phyloP scores from a whole-genome alignment of 1,140 invertebrate species.

The Tyrophagus putrescentiae region DNA sequence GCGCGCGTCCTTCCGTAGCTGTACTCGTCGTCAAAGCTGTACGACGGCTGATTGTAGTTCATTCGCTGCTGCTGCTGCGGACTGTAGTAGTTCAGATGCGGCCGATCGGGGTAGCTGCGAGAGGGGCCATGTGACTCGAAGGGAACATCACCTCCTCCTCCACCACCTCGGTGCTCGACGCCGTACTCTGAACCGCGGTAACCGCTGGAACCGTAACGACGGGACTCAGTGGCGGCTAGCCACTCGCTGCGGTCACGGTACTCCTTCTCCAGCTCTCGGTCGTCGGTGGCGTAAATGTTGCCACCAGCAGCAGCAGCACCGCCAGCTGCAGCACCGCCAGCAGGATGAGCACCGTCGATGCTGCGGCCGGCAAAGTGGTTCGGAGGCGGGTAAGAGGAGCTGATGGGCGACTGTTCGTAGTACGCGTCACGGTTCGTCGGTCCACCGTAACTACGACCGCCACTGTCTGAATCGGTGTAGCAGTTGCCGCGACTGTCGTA shows the following conservation, averaged over 20 bases:
- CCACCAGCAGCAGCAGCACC: background rate
- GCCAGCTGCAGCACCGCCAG: background rate
- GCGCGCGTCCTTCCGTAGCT: background rate
- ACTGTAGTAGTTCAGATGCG: background rate
- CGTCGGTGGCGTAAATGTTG: background rate
- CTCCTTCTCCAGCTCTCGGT: background rate
- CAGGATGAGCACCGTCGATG: background rate
- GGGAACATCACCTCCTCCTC: background rate
- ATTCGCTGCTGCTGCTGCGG: no score
- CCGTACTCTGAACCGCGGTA: background rate
- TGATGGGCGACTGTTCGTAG: background rate
- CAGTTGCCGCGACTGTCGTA: background rate
- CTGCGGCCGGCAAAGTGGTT: background rate
- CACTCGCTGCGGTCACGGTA: slow-evolving; percentile 1
- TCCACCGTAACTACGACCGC: no score
- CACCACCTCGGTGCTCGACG: background rate
- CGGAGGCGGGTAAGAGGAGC: slow-evolving; percentile 2
- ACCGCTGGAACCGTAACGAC: background rate
- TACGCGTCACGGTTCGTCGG: background rate
- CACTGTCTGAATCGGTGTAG: background rate
- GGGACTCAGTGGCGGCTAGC: background rate
- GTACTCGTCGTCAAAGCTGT: slow-evolving; percentile 15
- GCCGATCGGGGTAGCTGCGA: background rate
- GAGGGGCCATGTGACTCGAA: slow-evolving; percentile 1
- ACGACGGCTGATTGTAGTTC: slow-evolving; percentile 10